These are phyloP conservation scores for Coccyzus lansbergi DNA, from an alignment of 2,797 vertebrate species.

Conservation along the genomic window DNA sequence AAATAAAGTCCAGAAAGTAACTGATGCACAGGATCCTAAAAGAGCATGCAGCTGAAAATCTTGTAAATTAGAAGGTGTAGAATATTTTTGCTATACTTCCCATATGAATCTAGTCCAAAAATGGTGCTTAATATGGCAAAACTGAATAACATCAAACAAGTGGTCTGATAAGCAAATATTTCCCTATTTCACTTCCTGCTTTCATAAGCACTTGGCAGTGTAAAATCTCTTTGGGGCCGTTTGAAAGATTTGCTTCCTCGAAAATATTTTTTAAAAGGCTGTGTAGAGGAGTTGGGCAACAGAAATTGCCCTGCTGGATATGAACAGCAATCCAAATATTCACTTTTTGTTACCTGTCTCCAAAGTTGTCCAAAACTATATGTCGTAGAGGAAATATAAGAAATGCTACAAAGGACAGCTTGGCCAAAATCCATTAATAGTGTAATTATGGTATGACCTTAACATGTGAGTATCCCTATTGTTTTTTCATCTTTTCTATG, in stretches of 20 bases:
- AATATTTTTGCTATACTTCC: not conserved
- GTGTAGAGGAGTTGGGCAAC: not conserved
- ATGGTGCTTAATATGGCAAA: not conserved
- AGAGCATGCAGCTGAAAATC: not conserved
- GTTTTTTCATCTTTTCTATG: not conserved
- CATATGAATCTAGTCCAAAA: not conserved
- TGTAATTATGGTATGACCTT: not conserved
- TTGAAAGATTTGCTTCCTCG: not conserved
- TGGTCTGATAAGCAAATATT: not conserved
- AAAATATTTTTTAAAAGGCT: not conserved
- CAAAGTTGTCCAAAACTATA: not conserved
- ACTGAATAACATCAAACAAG: not conserved
- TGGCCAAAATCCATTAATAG: not conserved
- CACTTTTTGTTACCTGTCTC: not conserved
- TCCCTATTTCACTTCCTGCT: slow-evolving; percentile 19
- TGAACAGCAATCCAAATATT: not conserved
- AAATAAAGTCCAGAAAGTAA: not conserved
- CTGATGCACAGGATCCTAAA: not conserved
- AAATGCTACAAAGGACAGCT: not conserved
- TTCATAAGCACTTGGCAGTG: not conserved
- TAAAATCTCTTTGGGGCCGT: not conserved
- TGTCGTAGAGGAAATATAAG: not conserved
- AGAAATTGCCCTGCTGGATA: not conserved
- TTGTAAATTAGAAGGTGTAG: not conserved
- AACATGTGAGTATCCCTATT: not conserved